Percentiles rank a stretch among this genome's conserved stretches.
Evolutionary conservation across 30 jellyfish, hydroid and myxozoan genomes (phyloP).

Genomic region (Turritopsis rubra): DNA sequence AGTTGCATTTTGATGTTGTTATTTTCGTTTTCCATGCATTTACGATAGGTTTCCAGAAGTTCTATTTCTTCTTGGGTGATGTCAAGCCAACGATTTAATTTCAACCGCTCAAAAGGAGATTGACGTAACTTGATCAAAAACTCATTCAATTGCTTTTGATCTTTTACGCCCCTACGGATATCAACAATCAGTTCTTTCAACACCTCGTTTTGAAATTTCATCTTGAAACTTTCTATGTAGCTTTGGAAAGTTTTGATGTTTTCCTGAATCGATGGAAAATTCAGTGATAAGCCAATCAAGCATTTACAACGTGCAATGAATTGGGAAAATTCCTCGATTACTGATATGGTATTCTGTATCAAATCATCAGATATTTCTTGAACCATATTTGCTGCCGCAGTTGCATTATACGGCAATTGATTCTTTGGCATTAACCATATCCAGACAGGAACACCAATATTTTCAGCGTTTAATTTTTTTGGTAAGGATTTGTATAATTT

Average conservation of each 20-base stretch:
- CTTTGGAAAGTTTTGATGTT: neutral
- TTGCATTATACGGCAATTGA: neutral
- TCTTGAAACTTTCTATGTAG: neutral
- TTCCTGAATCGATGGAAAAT: neutral
- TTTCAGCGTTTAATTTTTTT: neutral
- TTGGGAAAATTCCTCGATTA: neutral
- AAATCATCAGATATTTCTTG: constrained; percentile 15
- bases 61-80: neutral
- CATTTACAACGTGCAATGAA: neutral
- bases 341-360: neutral
- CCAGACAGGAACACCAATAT: constrained; percentile 20
- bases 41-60: neutral
- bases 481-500: constrained; percentile 16
- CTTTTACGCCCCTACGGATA: neutral
- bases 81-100: neutral
- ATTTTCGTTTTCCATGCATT: neutral
- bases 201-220: neutral
- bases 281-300: neutral
- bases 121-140: neutral
- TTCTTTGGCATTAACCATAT: constrained; percentile 28
- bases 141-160: neutral
- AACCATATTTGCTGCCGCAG: neutral
- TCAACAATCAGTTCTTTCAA: neutral
- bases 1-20: neutral
- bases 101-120: neutral